phyloP scores from a whole-genome alignment of 2,888 invertebrate species.

The Epirrita christyi region DNA sequence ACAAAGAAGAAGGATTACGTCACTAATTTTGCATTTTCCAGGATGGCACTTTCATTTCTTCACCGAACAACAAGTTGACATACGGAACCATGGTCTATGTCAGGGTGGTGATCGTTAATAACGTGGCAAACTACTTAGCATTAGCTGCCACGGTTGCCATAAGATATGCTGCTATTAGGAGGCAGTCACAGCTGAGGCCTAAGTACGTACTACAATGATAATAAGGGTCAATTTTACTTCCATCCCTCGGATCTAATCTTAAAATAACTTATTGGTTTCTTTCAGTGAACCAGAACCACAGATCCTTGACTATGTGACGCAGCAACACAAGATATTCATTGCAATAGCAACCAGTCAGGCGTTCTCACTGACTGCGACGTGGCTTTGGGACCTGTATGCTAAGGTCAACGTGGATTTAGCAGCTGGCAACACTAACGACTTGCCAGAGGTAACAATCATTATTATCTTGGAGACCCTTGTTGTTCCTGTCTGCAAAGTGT shows the following conservation, averaged over 20 bases:
- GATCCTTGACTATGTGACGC: constrained; percentile 96
- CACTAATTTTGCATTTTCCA: constrained; percentile 62
- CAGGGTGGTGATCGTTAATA: constrained; percentile 91
- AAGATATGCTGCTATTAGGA: constrained; percentile 94
- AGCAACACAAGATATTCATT: constrained; percentile 96
- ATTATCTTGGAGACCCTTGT: background rate
- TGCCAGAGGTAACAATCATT: constrained; percentile 90
- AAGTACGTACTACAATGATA: constrained; percentile 82
- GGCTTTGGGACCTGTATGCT: constrained; percentile 92
- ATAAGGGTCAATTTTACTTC: too few relatives aligned
- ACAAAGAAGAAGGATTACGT: too few relatives aligned
- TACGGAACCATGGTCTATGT: constrained; percentile 98
- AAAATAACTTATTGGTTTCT: background rate
- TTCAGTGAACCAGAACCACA: constrained; percentile 92
- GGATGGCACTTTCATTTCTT: constrained; percentile 93
- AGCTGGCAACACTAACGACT: constrained; percentile 89
- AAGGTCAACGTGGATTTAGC: constrained; percentile 89
- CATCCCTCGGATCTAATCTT: too few relatives aligned
- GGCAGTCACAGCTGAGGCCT: constrained; percentile 93
- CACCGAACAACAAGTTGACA: constrained; percentile 91
- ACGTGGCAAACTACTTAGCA: constrained; percentile 88
- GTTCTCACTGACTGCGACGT: constrained; percentile 88
- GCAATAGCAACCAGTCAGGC: constrained; percentile 92
- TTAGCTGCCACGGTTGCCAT: constrained; percentile 94
- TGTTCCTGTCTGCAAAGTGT: background rate